Evolutionary conservation across 53 echinoderm and acorn worm species (phyloP).

Genomic region (Echinometra lucunter): DNA sequence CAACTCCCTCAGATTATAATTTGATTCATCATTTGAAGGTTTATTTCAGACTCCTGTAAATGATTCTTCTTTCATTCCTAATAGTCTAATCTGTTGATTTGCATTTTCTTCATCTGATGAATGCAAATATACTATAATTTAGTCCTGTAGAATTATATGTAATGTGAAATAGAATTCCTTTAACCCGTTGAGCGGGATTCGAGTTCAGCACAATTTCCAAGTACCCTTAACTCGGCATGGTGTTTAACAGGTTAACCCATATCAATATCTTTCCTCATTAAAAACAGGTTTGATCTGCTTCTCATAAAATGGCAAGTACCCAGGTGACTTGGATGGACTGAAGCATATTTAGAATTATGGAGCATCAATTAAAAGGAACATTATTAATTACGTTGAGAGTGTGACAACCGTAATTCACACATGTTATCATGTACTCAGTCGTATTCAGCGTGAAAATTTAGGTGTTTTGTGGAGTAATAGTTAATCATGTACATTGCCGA

Average conservation of each 20-base stretch:
- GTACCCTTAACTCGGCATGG: no score
- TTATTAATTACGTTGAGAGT: not conserved
- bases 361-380: not conserved
- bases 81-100: not conserved
- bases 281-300: not conserved
- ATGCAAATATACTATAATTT: not conserved
- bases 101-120: no score
- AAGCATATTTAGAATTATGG: not conserved
- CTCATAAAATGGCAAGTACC: not conserved
- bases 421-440: not conserved
- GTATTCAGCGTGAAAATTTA: not conserved
- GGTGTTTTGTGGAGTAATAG: not conserved
- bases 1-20: no score
- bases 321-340: not conserved
- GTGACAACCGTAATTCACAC: not conserved
- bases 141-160: not conserved
- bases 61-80: not conserved
- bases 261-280: no score
- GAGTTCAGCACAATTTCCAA: no score
- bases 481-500: constrained; percentile 36
- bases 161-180: not conserved
- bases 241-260: no score
- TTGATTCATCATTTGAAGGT: no score
- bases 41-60: no score
- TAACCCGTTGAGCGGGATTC: no score